Base-by-base conservation (phyloP, 2,113 vertebrate genomes). In the Lethenteron camtschaticum region DNA sequence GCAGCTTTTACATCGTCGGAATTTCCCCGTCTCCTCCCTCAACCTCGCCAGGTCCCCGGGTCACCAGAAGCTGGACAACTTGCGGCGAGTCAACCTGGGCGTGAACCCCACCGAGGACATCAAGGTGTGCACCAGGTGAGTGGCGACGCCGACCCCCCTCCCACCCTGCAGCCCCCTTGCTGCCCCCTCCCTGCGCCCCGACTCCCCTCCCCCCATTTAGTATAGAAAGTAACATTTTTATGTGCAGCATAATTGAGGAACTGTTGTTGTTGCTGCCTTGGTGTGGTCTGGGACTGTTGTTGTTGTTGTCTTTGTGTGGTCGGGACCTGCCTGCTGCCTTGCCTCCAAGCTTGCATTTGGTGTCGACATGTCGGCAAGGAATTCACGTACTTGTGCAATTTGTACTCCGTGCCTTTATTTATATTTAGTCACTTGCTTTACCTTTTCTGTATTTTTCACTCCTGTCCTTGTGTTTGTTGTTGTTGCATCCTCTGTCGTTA, bases 61-160 rank as follows among this genome's bases (percentile, higher is more conserved):
- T 9, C 83, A 86, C 68, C 90, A 95, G 74, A 90, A 83, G 79
- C 90, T 94, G 4, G 94, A 99, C 70, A 87, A 96, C 72, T 80
- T 99, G 73, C 81, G 94, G 10, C 82, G 90, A 73, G 81, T 97
- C 20, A 86, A 95, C 68, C 78, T 96, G 73, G 94, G 91, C 0
- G 83, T 90, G 0, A 83, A 82, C 74, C 94, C 94, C 1, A 96
- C 89, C 0, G 91, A 97, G 76, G 86, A 94, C n/a, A 91, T 90
- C 78, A 97, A 96, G 73, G 84, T 89, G 2, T 97, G 94, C 55
- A 92, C 88, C 73, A 87, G 94, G 91, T 95, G 56, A 78, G 79
- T 0, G 1, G 1, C 5, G 1, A 0, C 5, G 8, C 1, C 2
- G 16, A n/a, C 68, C 20, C 1, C 10, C 69, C 16, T 2, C 10